phyloP scores from a whole-genome alignment of 2,113 vertebrate species.

The Cettia cetti region DNA sequence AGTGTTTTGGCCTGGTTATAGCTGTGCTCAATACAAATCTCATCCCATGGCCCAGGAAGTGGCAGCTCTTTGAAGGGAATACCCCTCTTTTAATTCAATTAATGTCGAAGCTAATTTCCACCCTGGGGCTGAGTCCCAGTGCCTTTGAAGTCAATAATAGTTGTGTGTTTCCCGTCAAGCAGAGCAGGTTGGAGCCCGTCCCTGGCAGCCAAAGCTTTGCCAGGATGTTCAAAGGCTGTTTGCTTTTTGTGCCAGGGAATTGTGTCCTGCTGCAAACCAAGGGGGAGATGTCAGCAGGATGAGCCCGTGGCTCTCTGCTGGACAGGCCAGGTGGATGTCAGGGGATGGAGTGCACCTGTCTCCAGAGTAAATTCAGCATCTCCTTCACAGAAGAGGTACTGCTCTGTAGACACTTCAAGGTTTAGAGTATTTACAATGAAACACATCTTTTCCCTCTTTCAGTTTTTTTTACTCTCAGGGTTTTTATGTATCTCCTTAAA shows the following conservation, averaged over 20 bases:
- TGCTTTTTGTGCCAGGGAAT: not conserved
- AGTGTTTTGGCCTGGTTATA: not conserved
- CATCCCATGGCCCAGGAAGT: not conserved
- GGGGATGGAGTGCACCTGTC: not conserved
- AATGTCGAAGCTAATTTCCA: conserved; percentile 27
- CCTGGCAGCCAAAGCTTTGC: not conserved
- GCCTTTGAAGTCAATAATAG: conserved; percentile 54
- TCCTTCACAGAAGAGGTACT: not conserved
- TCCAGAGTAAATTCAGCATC: not conserved
- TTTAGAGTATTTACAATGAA: not conserved
- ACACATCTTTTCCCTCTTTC: not conserved
- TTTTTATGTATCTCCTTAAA: not conserved
- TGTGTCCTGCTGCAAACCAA: not conserved
- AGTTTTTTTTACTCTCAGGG: not conserved
- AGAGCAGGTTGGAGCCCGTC: not conserved
- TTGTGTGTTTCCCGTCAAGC: not conserved
- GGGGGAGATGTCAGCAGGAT: not conserved
- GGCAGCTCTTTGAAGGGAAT: conserved; percentile 40
- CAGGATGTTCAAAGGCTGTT: conserved; percentile 21
- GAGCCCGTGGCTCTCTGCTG: not conserved
- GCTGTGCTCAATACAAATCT: not conserved
- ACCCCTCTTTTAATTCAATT: conserved; percentile 42
- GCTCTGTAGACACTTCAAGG: not conserved
- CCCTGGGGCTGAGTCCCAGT: conserved; percentile 6
- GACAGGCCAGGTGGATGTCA: not conserved